Conservation (phyloP, 2,888 invertebrate genomes). For the Tipula lateralis region DNA sequence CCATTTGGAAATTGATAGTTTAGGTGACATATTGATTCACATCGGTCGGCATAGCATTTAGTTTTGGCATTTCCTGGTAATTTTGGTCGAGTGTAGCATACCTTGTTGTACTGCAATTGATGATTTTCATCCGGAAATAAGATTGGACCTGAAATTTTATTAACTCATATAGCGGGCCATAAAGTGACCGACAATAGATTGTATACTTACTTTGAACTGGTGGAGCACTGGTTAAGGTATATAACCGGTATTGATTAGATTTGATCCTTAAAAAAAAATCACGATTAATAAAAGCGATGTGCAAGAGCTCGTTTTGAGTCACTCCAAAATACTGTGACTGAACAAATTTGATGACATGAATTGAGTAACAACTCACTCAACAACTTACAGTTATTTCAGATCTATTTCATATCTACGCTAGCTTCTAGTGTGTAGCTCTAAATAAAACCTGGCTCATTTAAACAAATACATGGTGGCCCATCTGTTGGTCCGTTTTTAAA, state of each 20-base stretch:
- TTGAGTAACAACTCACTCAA: no score
- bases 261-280: background rate
- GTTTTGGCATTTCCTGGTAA: constrained; percentile 44
- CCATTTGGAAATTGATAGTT: constrained; percentile 55
- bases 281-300: no score
- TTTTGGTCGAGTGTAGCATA: constrained; percentile 31
- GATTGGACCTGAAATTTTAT: background rate
- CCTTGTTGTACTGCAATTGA: background rate
- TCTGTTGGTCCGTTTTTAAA: no score
- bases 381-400: no score
- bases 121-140: background rate
- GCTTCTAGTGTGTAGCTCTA: no score
- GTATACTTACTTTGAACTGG: background rate
- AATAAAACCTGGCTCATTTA: no score
- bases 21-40: constrained; percentile 51
- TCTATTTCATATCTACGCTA: no score
- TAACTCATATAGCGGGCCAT: background rate
- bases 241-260: background rate
- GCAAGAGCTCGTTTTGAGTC: no score
- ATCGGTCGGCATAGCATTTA: constrained; percentile 49
- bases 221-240: background rate
- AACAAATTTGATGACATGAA: no score
- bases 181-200: background rate
- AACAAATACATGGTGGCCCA: no score
- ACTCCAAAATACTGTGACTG: no score